A percentile compares a stretch with the other conserved stretches of the same genome.
These are phyloP conservation scores for Chaetophractus vellerosus DNA, from an alignment of 2,797 vertebrate species.

Conservation along the genomic window DNA sequence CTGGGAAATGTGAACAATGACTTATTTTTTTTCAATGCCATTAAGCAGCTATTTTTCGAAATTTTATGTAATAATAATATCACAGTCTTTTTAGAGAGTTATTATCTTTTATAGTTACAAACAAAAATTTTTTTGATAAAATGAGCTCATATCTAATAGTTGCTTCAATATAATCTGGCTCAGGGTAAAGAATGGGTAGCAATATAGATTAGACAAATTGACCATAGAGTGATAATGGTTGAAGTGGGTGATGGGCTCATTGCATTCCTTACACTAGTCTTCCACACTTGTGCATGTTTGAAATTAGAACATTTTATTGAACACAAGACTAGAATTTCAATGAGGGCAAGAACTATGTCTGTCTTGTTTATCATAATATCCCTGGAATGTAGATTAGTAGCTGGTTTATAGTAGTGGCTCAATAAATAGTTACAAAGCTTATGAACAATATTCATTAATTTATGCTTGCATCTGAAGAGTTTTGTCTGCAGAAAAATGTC, in stretches of 20 bases:
- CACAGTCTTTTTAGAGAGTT: not conserved
- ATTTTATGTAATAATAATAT: not conserved
- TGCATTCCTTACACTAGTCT: not conserved
- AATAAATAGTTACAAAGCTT: not conserved
- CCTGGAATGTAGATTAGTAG: not conserved
- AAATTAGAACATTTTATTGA: constrained; percentile 3
- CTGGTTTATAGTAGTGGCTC: not conserved
- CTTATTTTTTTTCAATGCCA: not conserved
- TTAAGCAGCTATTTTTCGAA: not conserved
- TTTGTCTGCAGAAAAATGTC: not conserved
- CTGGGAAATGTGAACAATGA: not conserved
- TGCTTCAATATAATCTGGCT: not conserved
- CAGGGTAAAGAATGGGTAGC: not conserved
- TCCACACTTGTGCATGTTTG: not conserved
- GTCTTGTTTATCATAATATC: not conserved
- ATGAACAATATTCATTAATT: not conserved
- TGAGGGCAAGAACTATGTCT: not conserved
- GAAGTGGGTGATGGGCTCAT: not conserved
- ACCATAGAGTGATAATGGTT: not conserved
- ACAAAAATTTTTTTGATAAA: constrained; percentile 31
- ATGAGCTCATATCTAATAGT: not conserved
- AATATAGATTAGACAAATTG: not conserved
- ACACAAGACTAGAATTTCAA: not conserved
- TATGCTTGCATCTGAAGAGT: not conserved
- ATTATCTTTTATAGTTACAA: not conserved